phyloP scores from a whole-genome alignment of 1,140 invertebrate genomes.

The Chionoecetes opilio region DNA sequence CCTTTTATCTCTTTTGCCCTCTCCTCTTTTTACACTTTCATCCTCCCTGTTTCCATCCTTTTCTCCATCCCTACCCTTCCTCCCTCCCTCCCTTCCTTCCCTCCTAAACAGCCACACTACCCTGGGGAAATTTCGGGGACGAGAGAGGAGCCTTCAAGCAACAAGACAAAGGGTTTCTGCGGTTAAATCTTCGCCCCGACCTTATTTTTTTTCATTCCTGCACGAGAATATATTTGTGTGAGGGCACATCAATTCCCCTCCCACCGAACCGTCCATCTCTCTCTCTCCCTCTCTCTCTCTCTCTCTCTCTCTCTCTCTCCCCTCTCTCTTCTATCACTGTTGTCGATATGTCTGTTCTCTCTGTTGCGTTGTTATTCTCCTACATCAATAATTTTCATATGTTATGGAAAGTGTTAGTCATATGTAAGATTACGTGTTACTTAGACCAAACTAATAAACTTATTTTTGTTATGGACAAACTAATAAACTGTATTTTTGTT shows the following conservation, averaged over 20 bases:
- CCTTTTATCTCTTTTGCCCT: background rate
- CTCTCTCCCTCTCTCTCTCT: background rate
- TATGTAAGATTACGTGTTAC: too few species aligned
- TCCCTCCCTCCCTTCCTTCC: background rate
- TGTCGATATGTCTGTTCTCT: too few species aligned
- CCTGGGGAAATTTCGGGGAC: background rate
- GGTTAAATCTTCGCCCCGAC: background rate
- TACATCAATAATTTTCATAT: too few species aligned
- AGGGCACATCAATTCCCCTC: background rate
- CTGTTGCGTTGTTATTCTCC: too few species aligned
- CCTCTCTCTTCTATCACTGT: background rate
- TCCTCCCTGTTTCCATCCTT: background rate
- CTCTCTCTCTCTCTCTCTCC: constrained; percentile 16
- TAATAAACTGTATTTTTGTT: too few species aligned
- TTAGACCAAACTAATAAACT: too few species aligned
- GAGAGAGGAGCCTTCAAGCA: constrained; percentile 4
- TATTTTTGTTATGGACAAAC: too few species aligned
- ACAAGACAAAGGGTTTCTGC: constrained; percentile 27
- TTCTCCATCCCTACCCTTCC: background rate
- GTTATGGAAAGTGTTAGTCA: too few species aligned
- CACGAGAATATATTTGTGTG: background rate
- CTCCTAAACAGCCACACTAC: constrained; percentile 15
- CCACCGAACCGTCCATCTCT: background rate
- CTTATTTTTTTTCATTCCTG: background rate
- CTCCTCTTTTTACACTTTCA: background rate